Evolutionary conservation across 1,140 invertebrate genomes (phyloP).

Genomic region (Eriocheir sinensis): DNA sequence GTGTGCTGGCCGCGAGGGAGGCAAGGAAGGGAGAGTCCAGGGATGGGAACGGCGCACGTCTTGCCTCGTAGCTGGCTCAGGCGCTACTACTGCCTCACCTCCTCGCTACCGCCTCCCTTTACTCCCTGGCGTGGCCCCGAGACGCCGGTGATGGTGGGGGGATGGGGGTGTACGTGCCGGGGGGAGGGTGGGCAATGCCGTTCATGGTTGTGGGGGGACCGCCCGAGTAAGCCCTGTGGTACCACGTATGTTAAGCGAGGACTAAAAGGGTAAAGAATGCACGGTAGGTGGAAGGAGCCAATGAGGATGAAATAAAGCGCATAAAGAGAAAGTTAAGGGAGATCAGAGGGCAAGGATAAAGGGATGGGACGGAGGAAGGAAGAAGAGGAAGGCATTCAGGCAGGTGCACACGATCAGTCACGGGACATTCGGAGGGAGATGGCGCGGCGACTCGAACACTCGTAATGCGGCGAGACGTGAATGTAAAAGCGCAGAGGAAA

Average conservation of each 20-base stretch:
- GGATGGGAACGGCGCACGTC: not conserved
- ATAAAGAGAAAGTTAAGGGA: not conserved
- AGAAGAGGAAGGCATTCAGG: no score
- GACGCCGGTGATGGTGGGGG: conserved; percentile 17
- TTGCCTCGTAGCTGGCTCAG: not conserved
- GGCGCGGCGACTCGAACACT: no score
- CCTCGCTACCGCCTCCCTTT: not conserved
- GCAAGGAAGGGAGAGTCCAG: not conserved
- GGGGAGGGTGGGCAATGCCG: not conserved
- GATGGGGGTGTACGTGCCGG: not conserved
- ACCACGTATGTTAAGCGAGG: no score
- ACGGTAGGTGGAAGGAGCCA: not conserved
- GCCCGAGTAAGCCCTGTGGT: not conserved
- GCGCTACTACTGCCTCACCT: not conserved
- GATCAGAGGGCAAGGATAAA: no score
- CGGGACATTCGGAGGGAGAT: no score
- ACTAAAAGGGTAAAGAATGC: not conserved
- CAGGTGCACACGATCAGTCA: no score
- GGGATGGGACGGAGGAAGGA: no score
- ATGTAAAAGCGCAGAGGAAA: no score
- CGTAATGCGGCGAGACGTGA: no score
- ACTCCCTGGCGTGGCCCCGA: not conserved
- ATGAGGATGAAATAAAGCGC: not conserved
- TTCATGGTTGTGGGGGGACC: not conserved
- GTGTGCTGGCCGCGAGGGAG: not conserved